These are phyloP conservation scores for Stenoptilia bipunctidactyla DNA, from an alignment of 2,888 invertebrate species.

Conservation along the genomic window DNA sequence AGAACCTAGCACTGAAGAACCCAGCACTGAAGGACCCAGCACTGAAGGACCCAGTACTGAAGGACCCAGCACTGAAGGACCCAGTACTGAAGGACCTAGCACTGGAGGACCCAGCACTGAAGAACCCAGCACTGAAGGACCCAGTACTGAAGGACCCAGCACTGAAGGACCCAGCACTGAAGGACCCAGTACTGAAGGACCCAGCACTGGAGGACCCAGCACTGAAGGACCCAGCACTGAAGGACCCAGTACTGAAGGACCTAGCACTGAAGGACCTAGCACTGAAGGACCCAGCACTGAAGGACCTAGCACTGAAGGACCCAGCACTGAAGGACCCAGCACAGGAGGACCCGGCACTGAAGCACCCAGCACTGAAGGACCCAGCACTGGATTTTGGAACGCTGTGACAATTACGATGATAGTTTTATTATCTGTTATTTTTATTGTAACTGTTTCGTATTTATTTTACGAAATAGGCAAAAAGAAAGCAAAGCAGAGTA, in stretches of 20 bases:
- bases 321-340: conserved; percentile 6
- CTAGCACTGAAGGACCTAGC: conserved; percentile 8
- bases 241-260: conserved; percentile 1
- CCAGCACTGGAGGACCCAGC: no score
- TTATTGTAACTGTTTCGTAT: conserved; percentile 18
- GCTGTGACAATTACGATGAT: conserved; percentile 24
- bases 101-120: no score
- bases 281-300: conserved; percentile 6
- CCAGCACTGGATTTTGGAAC: conserved; percentile 24
- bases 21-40: conserved; percentile 1
- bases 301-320: conserved; percentile 7
- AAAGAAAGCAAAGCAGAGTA: conserved; percentile 13
- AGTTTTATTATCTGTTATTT: conserved; percentile 15
- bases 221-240: neutral
- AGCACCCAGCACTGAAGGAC: conserved; percentile 4
- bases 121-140: neutral
- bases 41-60: conserved; percentile 1
- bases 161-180: conserved; percentile 1
- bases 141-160: neutral
- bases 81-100: no score
- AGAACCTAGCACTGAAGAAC: conserved; percentile 4
- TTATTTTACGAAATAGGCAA: conserved; percentile 26
- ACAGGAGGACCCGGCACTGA: conserved; percentile 3
- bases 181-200: no score
- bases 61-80: neutral